Base-by-base conservation (phyloP, 2,888 invertebrate species). In the Erynnis tages region DNA sequence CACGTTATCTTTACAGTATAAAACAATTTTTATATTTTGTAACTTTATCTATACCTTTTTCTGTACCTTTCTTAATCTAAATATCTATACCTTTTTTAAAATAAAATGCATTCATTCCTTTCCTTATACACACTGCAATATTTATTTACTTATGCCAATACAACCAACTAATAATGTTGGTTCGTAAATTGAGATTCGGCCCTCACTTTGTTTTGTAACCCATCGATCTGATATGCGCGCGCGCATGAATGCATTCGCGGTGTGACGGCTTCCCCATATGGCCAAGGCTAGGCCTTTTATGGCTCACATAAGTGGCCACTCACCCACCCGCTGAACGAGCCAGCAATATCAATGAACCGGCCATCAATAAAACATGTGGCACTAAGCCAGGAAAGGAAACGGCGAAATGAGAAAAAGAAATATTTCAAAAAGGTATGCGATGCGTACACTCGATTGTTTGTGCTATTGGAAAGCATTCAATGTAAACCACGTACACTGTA, bases 361-460 rank as follows among this genome's bases (percentile, higher is more conserved):
- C 82, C 82, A 88, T 89, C 88, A 88, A 89, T 89, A 88, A 88
- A 88, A 89, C 89, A 88, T 89, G 82, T 84, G 86, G 83, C 85
- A 78, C 75, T 76, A 68, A 75, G 84, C 86, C 88, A 83, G 81
- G 76, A 87, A 88, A 89, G 88, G 88, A 85, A 86, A 82, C 79
- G 70, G 79, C 77, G 82, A 82, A 83, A 84, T 77, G 80, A 85
- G 84, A 87, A 88, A 67, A 88, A 87, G 83, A 86, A 86, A 78
- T 83, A 84, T 85, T 86, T 79, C 74, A 80, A 84, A 84, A 82
- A 82, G 78, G 78, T 60, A 82, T 77, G 74, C 82, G 71, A 69
- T 76, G 76, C 73, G 81, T 80, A 85, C 78, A 73, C 75, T 74
- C 80, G 78, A 84, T 85, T 84, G 85, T 84, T 80, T 78, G 74